Conservation (phyloP, 2,797 vertebrate species). For the Spatula versicolor region DNA sequence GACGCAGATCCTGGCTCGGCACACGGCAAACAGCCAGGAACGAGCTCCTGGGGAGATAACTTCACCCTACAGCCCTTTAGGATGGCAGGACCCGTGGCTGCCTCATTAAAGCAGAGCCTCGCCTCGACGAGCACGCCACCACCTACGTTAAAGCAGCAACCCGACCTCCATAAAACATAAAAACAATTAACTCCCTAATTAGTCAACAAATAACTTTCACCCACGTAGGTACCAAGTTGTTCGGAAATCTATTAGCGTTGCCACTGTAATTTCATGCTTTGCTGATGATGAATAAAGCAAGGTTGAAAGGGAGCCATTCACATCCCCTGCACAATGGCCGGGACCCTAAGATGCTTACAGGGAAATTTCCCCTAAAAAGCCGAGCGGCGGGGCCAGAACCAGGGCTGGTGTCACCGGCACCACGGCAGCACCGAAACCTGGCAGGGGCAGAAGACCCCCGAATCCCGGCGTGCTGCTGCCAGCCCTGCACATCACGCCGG, state of each 20-base stretch:
- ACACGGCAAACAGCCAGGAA: not conserved
- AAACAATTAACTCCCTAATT: conserved; percentile 77
- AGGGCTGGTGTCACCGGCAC: not conserved
- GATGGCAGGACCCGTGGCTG: not conserved
- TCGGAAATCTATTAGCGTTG: conserved; percentile 70
- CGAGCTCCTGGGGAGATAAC: not conserved
- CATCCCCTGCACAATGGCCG: not conserved
- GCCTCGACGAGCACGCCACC: not conserved
- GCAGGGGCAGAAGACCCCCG: not conserved
- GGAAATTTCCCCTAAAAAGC: not conserved
- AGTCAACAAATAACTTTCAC: conserved; percentile 70
- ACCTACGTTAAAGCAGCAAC: conserved; percentile 26
- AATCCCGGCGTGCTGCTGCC: not conserved
- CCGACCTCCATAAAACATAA: conserved; percentile 61
- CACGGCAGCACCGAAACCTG: not conserved
- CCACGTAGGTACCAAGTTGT: conserved; percentile 66
- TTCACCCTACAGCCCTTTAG: not conserved
- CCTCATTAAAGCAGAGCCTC: not conserved
- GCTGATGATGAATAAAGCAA: conserved; percentile 73
- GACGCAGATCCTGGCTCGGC: not conserved
- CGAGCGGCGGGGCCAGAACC: not conserved
- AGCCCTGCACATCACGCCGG: not conserved
- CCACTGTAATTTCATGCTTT: conserved; percentile 76
- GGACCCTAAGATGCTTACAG: not conserved
- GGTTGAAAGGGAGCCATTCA: conserved; percentile 66